These are phyloP conservation scores for Trachelus stipa DNA, from an alignment of 2,888 invertebrate species.

Conservation along the genomic window DNA sequence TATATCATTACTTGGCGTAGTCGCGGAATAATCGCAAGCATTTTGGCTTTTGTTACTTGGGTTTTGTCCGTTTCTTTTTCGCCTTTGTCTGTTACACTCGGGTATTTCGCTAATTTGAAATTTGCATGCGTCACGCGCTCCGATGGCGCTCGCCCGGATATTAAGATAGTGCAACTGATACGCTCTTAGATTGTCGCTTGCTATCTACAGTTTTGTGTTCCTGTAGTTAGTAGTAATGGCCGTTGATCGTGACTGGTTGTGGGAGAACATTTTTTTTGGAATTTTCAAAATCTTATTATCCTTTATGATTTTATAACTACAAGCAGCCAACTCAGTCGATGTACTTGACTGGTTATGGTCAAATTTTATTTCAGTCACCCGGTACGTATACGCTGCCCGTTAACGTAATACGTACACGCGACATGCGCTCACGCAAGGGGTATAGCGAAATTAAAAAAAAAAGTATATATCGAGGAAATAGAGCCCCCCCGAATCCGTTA, in stretches of 20 bases:
- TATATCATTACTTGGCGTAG: not conserved
- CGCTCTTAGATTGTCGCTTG: not conserved
- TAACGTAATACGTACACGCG: not conserved
- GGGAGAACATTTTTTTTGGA: not conserved
- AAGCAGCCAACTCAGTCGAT: no score
- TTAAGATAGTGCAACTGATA: not conserved
- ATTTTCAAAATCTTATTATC: not conserved
- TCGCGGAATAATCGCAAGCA: not conserved
- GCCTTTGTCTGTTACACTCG: not conserved
- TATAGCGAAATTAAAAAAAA: not conserved
- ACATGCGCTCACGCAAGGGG: not conserved
- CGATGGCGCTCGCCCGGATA: not conserved
- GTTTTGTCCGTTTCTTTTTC: no score
- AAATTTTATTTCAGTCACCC: not conserved
- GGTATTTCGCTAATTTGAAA: not conserved
- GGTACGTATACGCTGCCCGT: not conserved
- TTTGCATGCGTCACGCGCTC: not conserved
- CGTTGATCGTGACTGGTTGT: not conserved
- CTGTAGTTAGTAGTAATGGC: not conserved
- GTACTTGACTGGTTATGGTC: no score
- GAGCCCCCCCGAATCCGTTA: conserved; percentile 10
- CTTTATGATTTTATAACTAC: no score
- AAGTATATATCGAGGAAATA: not conserved
- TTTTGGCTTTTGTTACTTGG: no score
- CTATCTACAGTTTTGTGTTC: not conserved